Percentiles rank a stretch among this genome's conserved stretches.
Evolutionary conservation across 2,888 invertebrate genomes (phyloP).

Genomic region (Tineola bisselliella): DNA sequence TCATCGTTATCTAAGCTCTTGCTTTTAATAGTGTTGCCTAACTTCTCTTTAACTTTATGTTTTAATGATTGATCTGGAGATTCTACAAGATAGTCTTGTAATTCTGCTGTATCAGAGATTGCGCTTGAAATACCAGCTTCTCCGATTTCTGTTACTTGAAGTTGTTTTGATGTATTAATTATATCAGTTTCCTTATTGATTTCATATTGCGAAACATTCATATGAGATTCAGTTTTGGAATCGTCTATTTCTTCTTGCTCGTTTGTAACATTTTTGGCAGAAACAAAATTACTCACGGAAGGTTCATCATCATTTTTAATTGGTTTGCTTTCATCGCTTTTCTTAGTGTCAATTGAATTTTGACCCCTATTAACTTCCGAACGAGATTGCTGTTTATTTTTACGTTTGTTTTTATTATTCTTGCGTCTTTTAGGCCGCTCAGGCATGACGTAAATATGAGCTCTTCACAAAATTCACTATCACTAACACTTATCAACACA

Average conservation of each 20-base stretch:
- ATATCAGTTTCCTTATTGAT: background rate
- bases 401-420: constrained; percentile 58
- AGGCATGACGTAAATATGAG: constrained; percentile 32
- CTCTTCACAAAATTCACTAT: constrained; percentile 40
- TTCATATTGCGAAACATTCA: background rate
- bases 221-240: background rate
- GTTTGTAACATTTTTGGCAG: background rate
- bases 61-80: constrained; percentile 42
- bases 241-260: background rate
- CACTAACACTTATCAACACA: constrained; percentile 35
- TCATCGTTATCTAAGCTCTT: constrained; percentile 62
- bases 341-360: background rate
- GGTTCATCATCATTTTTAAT: background rate
- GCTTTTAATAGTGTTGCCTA: constrained; percentile 43
- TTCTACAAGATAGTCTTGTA: constrained; percentile 44
- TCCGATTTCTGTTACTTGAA: background rate
- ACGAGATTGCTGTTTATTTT: constrained; percentile 43
- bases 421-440: constrained; percentile 53
- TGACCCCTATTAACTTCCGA: background rate
- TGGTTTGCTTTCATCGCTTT: background rate
- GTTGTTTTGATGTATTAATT: background rate
- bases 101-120: background rate
- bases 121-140: background rate
- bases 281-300: background rate
- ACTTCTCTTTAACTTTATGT: constrained; percentile 33